Conservation (phyloP, 2,797 vertebrate species). For the Sebastes reedi region DNA sequence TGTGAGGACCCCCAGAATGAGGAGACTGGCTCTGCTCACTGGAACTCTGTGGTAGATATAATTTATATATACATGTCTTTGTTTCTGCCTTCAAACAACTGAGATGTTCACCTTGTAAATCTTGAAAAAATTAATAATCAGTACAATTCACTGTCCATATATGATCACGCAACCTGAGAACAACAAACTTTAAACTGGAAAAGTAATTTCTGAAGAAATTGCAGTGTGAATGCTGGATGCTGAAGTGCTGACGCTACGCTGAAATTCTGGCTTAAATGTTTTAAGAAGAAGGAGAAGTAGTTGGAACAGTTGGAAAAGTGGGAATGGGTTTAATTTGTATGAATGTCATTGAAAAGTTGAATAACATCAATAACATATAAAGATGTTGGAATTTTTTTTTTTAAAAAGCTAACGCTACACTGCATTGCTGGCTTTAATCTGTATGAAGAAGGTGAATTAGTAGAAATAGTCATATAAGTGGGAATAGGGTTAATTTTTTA, state of each 20-base stretch:
- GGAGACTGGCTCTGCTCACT: constrained; percentile 81
- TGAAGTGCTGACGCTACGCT: too few species aligned
- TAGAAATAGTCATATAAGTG: too few species aligned
- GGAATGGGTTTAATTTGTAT: background rate
- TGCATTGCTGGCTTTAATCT: too few species aligned
- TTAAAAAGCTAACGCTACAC: too few species aligned
- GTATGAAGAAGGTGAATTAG: too few species aligned
- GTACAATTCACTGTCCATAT: background rate
- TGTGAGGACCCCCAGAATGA: constrained; percentile 84
- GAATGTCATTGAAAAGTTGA: too few species aligned
- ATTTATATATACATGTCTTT: background rate
- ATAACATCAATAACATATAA: too few species aligned
- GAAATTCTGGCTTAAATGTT: too few species aligned
- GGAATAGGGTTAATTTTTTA: too few species aligned
- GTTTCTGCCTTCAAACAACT: background rate
- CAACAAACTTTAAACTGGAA: background rate
- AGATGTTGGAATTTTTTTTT: too few species aligned
- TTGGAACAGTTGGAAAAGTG: background rate
- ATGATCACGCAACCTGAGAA: background rate
- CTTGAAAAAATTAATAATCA: background rate
- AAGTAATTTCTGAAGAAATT: too few species aligned
- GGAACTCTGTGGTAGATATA: constrained; percentile 85
- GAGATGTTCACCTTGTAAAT: background rate
- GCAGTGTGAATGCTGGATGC: too few species aligned
- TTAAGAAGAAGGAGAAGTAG: background rate